phyloP scores from a whole-genome alignment of 2,797 vertebrate genomes.

The Scolopax rusticola region DNA sequence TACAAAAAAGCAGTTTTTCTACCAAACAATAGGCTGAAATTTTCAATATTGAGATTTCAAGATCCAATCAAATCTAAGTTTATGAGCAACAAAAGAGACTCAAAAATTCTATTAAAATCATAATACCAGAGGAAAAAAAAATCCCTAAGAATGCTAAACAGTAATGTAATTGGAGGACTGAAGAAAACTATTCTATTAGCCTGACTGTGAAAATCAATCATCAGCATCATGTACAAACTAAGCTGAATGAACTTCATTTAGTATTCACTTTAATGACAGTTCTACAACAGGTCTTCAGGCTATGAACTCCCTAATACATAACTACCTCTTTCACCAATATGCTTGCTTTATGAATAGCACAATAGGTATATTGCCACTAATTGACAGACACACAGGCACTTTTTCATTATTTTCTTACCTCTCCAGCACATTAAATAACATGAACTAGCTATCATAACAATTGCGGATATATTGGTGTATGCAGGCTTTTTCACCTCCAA shows the following conservation, averaged over 20 bases:
- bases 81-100: slow-evolving; percentile 58
- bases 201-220: slow-evolving; percentile 65
- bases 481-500: neutral
- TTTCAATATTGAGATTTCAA: slow-evolving; percentile 47
- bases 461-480: neutral
- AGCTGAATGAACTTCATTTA: slow-evolving; percentile 54
- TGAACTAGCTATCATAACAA: slow-evolving; percentile 2
- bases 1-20: neutral
- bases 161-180: slow-evolving; percentile 55
- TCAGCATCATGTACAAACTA: neutral
- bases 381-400: neutral
- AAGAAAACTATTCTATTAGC: slow-evolving; percentile 60
- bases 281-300: slow-evolving; percentile 29
- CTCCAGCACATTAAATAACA: neutral
- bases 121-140: neutral
- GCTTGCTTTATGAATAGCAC: slow-evolving; percentile 45
- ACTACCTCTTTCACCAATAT: slow-evolving; percentile 28
- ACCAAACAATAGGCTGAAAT: slow-evolving; percentile 26
- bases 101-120: slow-evolving; percentile 69
- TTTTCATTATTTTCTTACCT: slow-evolving; percentile 20
- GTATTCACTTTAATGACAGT: slow-evolving; percentile 53
- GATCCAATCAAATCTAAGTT: slow-evolving; percentile 68
- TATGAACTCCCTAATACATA: slow-evolving; percentile 51
- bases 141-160: neutral
- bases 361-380: slow-evolving; percentile 28